Evolutionary conservation across 1,140 invertebrate species (phyloP).

Genomic region (Cyrtorhinus lividipennis): DNA sequence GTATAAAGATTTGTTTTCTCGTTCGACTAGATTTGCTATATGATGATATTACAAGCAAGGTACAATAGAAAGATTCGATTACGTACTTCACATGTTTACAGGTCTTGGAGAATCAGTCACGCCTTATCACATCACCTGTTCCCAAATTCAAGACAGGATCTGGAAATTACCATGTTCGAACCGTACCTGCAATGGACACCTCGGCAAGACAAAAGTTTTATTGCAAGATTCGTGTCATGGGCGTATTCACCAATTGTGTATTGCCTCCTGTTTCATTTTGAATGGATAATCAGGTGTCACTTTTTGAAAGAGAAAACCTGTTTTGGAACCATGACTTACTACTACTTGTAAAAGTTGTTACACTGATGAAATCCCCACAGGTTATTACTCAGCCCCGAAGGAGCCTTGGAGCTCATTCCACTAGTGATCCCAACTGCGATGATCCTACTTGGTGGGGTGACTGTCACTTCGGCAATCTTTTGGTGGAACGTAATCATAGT

Average conservation of each 20-base stretch:
- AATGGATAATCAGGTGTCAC: constrained; percentile 35
- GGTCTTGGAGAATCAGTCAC: constrained; percentile 62
- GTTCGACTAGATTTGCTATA: too few relatives aligned
- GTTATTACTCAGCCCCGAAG: constrained; percentile 24
- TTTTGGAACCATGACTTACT: too few relatives aligned
- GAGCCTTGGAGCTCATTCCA: constrained; percentile 33
- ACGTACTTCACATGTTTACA: too few relatives aligned
- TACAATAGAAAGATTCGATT: too few relatives aligned
- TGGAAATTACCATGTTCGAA: constrained; percentile 54
- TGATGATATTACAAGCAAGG: too few relatives aligned
- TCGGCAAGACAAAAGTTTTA: constrained; percentile 30
- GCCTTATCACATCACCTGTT: constrained; percentile 65
- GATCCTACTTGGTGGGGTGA: constrained; percentile 31
- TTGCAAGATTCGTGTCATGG: constrained; percentile 32
- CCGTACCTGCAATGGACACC: constrained; percentile 56
- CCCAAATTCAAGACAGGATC: constrained; percentile 61
- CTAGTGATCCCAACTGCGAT: constrained; percentile 38
- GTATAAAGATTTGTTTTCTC: too few relatives aligned
- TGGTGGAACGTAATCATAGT: constrained; percentile 43
- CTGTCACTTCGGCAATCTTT: constrained; percentile 28
- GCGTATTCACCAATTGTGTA: constrained; percentile 38
- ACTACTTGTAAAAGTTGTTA: too few relatives aligned
- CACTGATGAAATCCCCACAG: too few relatives aligned
- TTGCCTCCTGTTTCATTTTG: constrained; percentile 29
- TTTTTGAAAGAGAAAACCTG: background rate